Base-by-base conservation (phyloP, 2,797 vertebrate species). In the Anguilla obscura region DNA sequence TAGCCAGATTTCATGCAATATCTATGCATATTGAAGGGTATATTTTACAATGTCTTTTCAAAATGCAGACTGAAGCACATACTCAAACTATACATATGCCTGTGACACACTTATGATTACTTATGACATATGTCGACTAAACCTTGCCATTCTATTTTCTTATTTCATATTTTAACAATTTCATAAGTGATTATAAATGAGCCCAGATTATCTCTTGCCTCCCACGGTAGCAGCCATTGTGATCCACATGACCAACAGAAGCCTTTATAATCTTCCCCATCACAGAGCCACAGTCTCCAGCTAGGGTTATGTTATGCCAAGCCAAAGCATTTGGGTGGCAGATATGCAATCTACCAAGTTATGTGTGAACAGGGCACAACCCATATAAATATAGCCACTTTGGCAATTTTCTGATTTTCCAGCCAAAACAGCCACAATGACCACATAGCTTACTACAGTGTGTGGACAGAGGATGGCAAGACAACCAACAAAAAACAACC, bases 121-220 rank as follows among this genome's bases (percentile, higher is more conserved):
- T 54, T 18, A 60, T 24, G 58, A 60, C 58, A 18, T 18, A 60
- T 1, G 60, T 58, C 16, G 56, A 58, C 56, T 16, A 58, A 58
- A 58, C 2, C 54, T 56, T n/a, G 24, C 60, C 60, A 63, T 63
- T 63, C 24, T 7, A 1, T 7, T 27, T 66, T 66, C 24, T 66
- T 24, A 66, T 66, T 66, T 66, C 24, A n/a, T n/a, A 66, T 66
- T 66, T n/a, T 66, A 30, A 30, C 27, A 71, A 33, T 33, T 9
- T 33, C 69, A 71, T 30, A 71, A 30, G 27, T 71, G 69, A 71
- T 71, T 71, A 71, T 63, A 71, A n/a, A 66, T 69, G n/a, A 69
- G 63, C n/a, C 63, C 7, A 27, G 27, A 33, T 71, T 30, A 71
- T 71, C 27, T 30, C 27, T 33, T 33, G 27, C n/a, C 27, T 71